Conservation (phyloP, 1,140 invertebrate genomes). For the Brevipalpus yothersi region DNA sequence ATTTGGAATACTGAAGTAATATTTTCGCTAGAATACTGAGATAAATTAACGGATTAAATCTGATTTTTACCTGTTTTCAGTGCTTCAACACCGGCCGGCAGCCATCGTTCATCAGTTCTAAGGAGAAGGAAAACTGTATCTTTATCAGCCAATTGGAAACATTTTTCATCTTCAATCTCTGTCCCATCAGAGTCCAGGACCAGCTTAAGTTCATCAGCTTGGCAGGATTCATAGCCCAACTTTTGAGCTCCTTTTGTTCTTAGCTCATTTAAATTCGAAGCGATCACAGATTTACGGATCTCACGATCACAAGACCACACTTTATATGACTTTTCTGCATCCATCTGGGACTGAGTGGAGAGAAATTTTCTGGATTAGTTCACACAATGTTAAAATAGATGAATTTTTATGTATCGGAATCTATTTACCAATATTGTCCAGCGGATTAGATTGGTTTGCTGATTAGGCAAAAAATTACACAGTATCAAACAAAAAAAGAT, state of each 20-base stretch:
- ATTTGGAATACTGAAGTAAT: too few relatives aligned
- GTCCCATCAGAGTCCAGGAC: slow-evolving; percentile 81
- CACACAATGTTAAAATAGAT: too few relatives aligned
- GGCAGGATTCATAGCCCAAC: slow-evolving; percentile 39
- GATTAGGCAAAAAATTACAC: too few relatives aligned
- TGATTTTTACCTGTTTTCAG: slow-evolving; percentile 54
- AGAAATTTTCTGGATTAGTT: too few relatives aligned
- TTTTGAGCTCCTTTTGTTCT: slow-evolving; percentile 58
- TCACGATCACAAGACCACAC: slow-evolving; percentile 87
- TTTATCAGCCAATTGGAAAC: slow-evolving; percentile 64
- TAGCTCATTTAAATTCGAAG: slow-evolving; percentile 69
- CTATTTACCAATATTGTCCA: too few relatives aligned
- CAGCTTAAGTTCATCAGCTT: slow-evolving; percentile 27
- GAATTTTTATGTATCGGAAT: too few relatives aligned
- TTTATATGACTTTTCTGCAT: slow-evolving; percentile 46
- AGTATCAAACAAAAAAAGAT: too few relatives aligned
- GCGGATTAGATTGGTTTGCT: too few relatives aligned
- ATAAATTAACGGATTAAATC: slow-evolving; percentile 17
- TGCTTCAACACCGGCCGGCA: slow-evolving; percentile 57
- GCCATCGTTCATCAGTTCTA: slow-evolving; percentile 65
- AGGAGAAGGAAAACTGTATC: slow-evolving; percentile 70
- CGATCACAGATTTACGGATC: slow-evolving; percentile 73
- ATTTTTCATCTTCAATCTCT: slow-evolving; percentile 78
- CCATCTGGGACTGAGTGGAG: too few relatives aligned
- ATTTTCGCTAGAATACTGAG: too few relatives aligned